A percentile compares a stretch with the other conserved stretches of the same genome.
phyloP scores from a whole-genome alignment of 2,888 invertebrate species.

The Hydriomena furcata region DNA sequence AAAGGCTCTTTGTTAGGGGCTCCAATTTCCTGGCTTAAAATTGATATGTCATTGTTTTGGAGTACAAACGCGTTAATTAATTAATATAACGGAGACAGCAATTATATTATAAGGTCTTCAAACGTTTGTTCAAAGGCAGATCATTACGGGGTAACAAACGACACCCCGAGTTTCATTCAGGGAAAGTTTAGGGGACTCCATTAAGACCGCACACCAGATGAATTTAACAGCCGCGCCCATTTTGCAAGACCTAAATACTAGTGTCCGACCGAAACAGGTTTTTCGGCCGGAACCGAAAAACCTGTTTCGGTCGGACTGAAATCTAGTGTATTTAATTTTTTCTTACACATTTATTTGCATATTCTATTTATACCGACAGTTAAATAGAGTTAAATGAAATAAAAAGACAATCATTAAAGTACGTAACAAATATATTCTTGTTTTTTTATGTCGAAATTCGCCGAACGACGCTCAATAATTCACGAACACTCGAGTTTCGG shows the following conservation, averaged over 20 bases:
- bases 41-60: conserved; percentile 37
- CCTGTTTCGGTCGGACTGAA: too few species aligned
- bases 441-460: too few species aligned
- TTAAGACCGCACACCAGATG: conserved; percentile 45
- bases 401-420: too few species aligned
- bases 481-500: too few species aligned
- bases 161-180: conserved; percentile 45
- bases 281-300: too few species aligned
- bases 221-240: conserved; percentile 48
- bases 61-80: conserved; percentile 42
- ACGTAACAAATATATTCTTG: too few species aligned
- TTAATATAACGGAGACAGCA: conserved; percentile 32
- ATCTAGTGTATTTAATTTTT: too few species aligned
- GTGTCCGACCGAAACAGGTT: too few species aligned
- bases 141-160: conserved; percentile 52
- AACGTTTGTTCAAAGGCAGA: conserved; percentile 41
- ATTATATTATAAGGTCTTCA: conserved; percentile 31
- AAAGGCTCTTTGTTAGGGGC: conserved; percentile 30
- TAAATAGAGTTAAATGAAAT: too few species aligned
- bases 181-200: conserved; percentile 48
- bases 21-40: conserved; percentile 35
- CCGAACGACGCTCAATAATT: too few species aligned
- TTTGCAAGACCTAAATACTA: conserved; percentile 42
- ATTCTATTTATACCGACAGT: too few species aligned
- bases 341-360: too few species aligned